These are phyloP conservation scores for Dascyllus trimaculatus DNA, from an alignment of 2,113 vertebrate species.

Conservation along the genomic window DNA sequence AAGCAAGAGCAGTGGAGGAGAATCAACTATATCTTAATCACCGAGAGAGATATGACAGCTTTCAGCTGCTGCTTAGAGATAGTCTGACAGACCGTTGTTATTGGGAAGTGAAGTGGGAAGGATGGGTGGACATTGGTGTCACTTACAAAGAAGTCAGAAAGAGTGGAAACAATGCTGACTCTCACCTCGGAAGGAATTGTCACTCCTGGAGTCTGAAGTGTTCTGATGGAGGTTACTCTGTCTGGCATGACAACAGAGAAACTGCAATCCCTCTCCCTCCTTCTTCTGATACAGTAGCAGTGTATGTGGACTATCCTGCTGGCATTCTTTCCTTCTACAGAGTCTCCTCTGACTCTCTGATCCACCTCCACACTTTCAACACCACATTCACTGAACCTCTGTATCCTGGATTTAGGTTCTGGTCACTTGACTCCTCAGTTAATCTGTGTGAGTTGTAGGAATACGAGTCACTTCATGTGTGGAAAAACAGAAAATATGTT, in stretches of 20 bases:
- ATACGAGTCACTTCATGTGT: too few relatives aligned
- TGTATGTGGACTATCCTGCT: constrained; percentile 16
- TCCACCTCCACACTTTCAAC: constrained; percentile 10
- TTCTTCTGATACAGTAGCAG: not conserved
- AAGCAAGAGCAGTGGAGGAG: rapidly evolving
- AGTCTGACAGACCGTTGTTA: constrained; percentile 20
- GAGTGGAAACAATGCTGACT: not conserved
- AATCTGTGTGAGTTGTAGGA: not conserved
- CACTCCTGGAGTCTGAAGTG: constrained; percentile 25
- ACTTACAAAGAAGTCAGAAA: constrained; percentile 15
- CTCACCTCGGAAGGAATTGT: not conserved
- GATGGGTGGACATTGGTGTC: not conserved
- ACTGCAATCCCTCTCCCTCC: not conserved
- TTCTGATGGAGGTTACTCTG: not conserved
- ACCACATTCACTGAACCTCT: constrained; percentile 9
- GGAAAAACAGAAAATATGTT: too few relatives aligned
- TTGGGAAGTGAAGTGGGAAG: constrained; percentile 30
- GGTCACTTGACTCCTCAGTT: not conserved
- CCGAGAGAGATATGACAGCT: not conserved
- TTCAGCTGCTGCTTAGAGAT: constrained; percentile 8
- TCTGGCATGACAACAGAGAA: not conserved
- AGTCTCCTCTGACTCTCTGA: too few relatives aligned
- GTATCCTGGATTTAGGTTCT: not conserved
- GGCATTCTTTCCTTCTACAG: constrained; percentile 6
- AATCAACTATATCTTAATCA: constrained; percentile 10